phyloP scores from a whole-genome alignment of 2,888 invertebrate species.

The Ochropacha duplaris region DNA sequence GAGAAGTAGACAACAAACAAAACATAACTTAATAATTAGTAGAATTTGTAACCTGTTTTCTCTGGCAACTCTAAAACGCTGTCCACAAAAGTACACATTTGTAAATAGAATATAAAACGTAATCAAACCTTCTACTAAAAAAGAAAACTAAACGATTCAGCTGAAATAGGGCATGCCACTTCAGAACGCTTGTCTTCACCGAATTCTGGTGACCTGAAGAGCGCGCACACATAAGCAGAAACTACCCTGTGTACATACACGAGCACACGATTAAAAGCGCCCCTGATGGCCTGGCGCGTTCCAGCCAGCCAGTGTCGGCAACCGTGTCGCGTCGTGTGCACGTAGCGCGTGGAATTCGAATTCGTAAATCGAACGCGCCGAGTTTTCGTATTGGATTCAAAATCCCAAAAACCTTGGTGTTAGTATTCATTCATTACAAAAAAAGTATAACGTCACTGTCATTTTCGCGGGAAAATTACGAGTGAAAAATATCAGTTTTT shows the following conservation, averaged over 20 bases:
- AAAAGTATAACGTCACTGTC: constrained; percentile 24
- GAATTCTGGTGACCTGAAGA: constrained; percentile 75
- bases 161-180: constrained; percentile 66
- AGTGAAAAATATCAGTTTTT: constrained; percentile 18
- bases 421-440: constrained; percentile 22
- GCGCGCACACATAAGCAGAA: constrained; percentile 46
- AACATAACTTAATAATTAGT: constrained; percentile 4
- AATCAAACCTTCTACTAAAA: constrained; percentile 4
- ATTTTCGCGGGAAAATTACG: constrained; percentile 25
- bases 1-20: constrained; percentile 2
- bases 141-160: constrained; percentile 24
- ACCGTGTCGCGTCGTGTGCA: constrained; percentile 31
- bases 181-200: constrained; percentile 60
- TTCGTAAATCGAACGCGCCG: constrained; percentile 33
- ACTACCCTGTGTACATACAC: constrained; percentile 44
- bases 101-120: constrained; percentile 5
- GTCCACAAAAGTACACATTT: not conserved
- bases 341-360: constrained; percentile 25
- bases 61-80: not conserved
- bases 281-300: constrained; percentile 28
- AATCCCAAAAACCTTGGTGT: constrained; percentile 32
- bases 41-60: not conserved
- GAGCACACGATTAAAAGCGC: constrained; percentile 28
- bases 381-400: constrained; percentile 34
- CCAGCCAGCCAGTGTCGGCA: constrained; percentile 48